Conservation (phyloP, 1,140 invertebrate species). For the Caligus rogercresseyi region DNA sequence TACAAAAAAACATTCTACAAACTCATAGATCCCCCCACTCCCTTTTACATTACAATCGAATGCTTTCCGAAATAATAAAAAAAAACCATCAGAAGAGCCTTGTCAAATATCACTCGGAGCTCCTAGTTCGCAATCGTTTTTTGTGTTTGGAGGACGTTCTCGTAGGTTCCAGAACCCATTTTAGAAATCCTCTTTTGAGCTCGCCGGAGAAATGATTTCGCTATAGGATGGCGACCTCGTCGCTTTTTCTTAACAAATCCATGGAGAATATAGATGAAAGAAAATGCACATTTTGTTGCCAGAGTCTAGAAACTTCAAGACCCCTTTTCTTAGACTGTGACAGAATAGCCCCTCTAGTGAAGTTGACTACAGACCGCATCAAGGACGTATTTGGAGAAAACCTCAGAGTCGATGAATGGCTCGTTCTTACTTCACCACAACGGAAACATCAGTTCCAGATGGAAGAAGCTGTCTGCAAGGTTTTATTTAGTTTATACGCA, state of each 20-base stretch:
- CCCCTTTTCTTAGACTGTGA: neutral
- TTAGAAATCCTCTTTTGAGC: neutral
- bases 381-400: neutral
- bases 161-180: neutral
- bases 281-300: neutral
- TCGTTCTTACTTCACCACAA: neutral
- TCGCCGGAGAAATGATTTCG: neutral
- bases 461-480: neutral
- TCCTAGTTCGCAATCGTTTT: too few relatives aligned
- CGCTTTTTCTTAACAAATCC: neutral
- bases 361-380: neutral
- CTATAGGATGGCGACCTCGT: neutral
- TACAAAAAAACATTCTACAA: too few relatives aligned
- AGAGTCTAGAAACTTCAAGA: neutral
- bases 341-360: neutral
- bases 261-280: neutral
- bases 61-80: too few relatives aligned
- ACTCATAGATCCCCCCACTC: too few relatives aligned
- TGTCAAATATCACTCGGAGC: too few relatives aligned
- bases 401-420: neutral
- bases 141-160: too few relatives aligned
- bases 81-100: too few relatives aligned
- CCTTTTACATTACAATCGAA: too few relatives aligned
- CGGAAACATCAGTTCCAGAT: neutral
- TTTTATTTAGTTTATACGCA: neutral